Evolutionary conservation across 92 coral and sea anemone species (phyloP), one percentile per base, ranked within the genome.

Genomic region (Bergia puertoricense): DNA sequence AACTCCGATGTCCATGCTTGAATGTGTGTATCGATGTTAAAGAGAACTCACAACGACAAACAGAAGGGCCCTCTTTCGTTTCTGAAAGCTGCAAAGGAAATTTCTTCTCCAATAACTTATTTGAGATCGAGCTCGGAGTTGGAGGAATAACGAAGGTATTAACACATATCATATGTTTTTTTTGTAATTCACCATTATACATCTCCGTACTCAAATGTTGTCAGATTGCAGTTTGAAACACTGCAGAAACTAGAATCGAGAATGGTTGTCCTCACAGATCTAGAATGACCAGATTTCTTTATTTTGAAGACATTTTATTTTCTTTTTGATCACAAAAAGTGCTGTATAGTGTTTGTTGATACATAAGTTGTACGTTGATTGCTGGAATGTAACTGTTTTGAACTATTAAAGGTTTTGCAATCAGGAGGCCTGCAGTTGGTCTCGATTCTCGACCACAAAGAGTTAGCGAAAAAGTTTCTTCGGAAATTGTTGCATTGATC

Each of bases 101-200:
- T 71, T 96, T 96, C 94, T 96, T 96, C 81, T 72, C 91, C 50
- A 90, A 76, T 18, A 89, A 93, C 18, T 87, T 96, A 57, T 90
- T 88, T 71, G 99, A 96, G 88, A 94, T 96, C 46, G 96, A 95
- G 69, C 94, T 96, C 4, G 99, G 97, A 14, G 98, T 96, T 66
- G 99, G 96, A n/a, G 99, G 99, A 39, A 96, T 96, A 82, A 94
- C 91, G 22, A 96, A 93, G 98, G 99, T 96, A 30, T 30, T 30
- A 92, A 80, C 66, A 39, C n/a, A 57, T 50, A 66, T 0, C 51
- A 42, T 75, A 37, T 75, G 6, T 8, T 41, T 6, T 75, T 75
- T 30, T 42, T 22, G 2, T 8, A 10, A 3, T 75, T n/a, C 46
- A 22, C 8, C 46, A 1, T 13, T 74, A 6, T 40, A 15, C 48